Evolutionary conservation across 2,888 invertebrate genomes (phyloP).

Genomic region (Lamproptera curius): DNA sequence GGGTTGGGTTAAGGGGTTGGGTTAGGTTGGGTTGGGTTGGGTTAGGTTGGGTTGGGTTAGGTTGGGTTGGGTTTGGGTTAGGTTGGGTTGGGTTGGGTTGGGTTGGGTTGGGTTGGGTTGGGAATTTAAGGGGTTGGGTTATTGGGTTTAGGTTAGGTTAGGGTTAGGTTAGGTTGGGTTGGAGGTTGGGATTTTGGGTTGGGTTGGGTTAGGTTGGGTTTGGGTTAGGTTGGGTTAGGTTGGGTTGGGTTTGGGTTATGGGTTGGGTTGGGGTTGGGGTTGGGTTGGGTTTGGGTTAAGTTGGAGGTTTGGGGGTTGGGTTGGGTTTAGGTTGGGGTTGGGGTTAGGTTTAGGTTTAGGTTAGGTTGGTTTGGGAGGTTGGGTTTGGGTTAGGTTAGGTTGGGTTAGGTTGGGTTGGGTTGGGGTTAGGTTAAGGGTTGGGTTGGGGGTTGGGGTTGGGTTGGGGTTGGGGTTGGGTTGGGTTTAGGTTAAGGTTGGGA

Average conservation of each 20-base stretch:
- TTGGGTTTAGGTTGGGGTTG: neutral
- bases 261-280: slow-evolving; percentile 1
- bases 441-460: too few relatives aligned
- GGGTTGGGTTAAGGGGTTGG: slow-evolving; percentile 1
- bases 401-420: slow-evolving; percentile 5
- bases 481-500: slow-evolving; percentile 5
- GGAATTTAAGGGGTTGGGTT: too few relatives aligned
- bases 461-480: too few relatives aligned
- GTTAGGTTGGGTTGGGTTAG: slow-evolving; percentile 4
- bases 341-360: slow-evolving; percentile 13
- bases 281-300: too few relatives aligned
- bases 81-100: slow-evolving; percentile 2
- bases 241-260: neutral
- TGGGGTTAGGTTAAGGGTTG: too few relatives aligned
- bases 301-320: slow-evolving; percentile 1
- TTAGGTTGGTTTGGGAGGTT: slow-evolving; percentile 7
- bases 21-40: slow-evolving; percentile 2
- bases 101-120: slow-evolving; percentile 2
- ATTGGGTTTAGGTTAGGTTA: too few relatives aligned
- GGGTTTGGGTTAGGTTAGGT: neutral
- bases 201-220: too few relatives aligned
- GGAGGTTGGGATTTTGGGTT: too few relatives aligned
- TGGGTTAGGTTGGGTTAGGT: too few relatives aligned
- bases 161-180: slow-evolving; percentile 1
- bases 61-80: too few relatives aligned